phyloP scores from a whole-genome alignment of 2,113 vertebrate genomes.

The Cottus gobio region DNA sequence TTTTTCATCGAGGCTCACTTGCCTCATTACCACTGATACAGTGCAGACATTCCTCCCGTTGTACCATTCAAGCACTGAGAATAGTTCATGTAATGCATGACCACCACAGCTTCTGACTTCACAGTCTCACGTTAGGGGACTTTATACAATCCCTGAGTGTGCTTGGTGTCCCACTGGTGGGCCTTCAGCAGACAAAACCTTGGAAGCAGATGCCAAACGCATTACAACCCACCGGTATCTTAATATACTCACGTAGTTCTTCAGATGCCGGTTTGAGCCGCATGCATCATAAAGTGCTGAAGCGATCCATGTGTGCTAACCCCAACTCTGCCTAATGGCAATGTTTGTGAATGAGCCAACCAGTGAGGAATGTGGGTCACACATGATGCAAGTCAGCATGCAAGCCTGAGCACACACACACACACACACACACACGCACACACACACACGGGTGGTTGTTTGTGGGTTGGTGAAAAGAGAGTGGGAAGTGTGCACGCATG shows the following conservation, averaged over 20 bases:
- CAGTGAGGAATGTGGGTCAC: slow-evolving; percentile 65
- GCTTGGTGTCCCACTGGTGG: slow-evolving; percentile 8
- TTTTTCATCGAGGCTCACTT: slow-evolving; percentile 17
- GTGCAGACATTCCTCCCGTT: slow-evolving; percentile 8
- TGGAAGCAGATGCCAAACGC: slow-evolving; percentile 31
- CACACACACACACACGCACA: slow-evolving; percentile 15
- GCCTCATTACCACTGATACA: slow-evolving; percentile 22
- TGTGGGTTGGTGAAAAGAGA: too few relatives aligned
- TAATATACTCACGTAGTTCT: slow-evolving; percentile 25
- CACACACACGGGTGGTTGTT: too few relatives aligned
- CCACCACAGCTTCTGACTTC: background rate
- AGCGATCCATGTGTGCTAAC: slow-evolving; percentile 36
- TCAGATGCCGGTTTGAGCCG: slow-evolving; percentile 33
- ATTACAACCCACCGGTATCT: slow-evolving; percentile 26
- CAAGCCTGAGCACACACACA: slow-evolving; percentile 12
- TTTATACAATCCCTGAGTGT: background rate
- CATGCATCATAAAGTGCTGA: slow-evolving; percentile 54
- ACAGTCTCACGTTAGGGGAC: background rate
- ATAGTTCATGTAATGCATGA: slow-evolving; percentile 2
- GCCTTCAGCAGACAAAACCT: background rate
- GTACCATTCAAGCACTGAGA: background rate
- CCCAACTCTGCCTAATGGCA: slow-evolving; percentile 45
- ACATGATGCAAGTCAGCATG: slow-evolving; percentile 46
- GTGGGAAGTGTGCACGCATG: too few relatives aligned
- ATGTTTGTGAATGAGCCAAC: slow-evolving; percentile 60